phyloP scores from a whole-genome alignment of 1,140 invertebrate species.

The Sycophila sp. region DNA sequence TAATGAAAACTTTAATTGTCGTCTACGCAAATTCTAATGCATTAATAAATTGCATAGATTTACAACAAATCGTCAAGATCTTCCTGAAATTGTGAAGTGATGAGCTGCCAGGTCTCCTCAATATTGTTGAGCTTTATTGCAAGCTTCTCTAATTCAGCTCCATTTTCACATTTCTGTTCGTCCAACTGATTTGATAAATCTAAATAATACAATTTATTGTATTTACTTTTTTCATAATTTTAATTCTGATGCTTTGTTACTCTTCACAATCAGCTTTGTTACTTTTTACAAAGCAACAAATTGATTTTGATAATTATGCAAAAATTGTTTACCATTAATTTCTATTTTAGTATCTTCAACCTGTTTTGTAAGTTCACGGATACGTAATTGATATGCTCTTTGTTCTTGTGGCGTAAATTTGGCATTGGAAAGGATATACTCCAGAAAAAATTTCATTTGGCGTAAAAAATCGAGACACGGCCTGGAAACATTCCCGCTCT shows the following conservation, averaged over 20 bases:
- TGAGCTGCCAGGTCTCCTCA: not conserved
- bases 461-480: slow-evolving; percentile 29
- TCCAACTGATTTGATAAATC: slow-evolving; percentile 30
- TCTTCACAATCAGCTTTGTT: too few relatives aligned
- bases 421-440: slow-evolving; percentile 33
- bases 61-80: too few relatives aligned
- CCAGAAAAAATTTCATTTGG: slow-evolving; percentile 40
- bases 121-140: not conserved
- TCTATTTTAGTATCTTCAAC: slow-evolving; percentile 19
- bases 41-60: too few relatives aligned
- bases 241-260: too few relatives aligned
- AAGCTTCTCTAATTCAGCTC: slow-evolving; percentile 22
- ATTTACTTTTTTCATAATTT: too few relatives aligned
- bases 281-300: too few relatives aligned
- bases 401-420: slow-evolving; percentile 28
- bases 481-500: slow-evolving; percentile 1
- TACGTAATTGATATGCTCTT: slow-evolving; percentile 27
- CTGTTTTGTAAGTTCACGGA: slow-evolving; percentile 30
- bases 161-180: slow-evolving; percentile 36
- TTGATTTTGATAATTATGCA: not conserved
- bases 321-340: slow-evolving; percentile 26
- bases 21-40: too few relatives aligned
- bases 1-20: not conserved
- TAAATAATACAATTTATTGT: too few relatives aligned
- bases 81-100: too few relatives aligned